These are phyloP conservation scores for Laupala kohalensis DNA, from an alignment of 1,140 invertebrate genomes.

Conservation along the genomic window DNA sequence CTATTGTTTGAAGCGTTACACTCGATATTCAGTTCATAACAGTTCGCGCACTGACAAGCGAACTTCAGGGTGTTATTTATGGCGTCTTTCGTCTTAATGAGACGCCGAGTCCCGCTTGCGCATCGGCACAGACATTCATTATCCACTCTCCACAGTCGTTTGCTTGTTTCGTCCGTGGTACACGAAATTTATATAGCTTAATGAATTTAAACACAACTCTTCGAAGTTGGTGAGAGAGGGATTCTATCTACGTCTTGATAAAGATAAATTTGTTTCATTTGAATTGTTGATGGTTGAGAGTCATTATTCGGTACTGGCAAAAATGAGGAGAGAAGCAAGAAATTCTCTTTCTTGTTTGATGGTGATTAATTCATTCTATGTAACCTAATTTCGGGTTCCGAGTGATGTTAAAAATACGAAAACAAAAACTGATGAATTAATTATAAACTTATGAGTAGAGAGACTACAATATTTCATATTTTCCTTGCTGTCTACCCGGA, in stretches of 20 bases:
- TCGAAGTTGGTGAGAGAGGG: neutral
- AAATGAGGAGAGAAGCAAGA: too few relatives aligned
- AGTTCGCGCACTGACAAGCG: neutral
- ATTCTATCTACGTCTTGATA: neutral
- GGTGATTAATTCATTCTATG: too few relatives aligned
- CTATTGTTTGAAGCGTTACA: too few relatives aligned
- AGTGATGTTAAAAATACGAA: too few relatives aligned
- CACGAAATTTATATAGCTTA: neutral
- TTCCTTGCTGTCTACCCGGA: too few relatives aligned
- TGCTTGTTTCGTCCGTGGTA: neutral
- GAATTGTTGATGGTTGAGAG: too few relatives aligned
- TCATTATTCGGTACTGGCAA: too few relatives aligned
- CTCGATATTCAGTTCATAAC: neutral
- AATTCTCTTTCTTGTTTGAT: too few relatives aligned
- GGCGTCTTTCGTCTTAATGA: neutral
- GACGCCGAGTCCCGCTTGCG: neutral
- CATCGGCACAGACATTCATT: neutral
- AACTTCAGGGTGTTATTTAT: neutral
- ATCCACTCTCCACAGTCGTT: neutral
- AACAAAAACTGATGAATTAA: too few relatives aligned
- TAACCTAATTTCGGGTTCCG: too few relatives aligned
- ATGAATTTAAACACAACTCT: neutral
- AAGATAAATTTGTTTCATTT: neutral
- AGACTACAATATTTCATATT: too few relatives aligned
- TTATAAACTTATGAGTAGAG: too few relatives aligned